Evolutionary conservation across 2,797 vertebrate species (phyloP).

Genomic region (Acipenser ruthenus): DNA sequence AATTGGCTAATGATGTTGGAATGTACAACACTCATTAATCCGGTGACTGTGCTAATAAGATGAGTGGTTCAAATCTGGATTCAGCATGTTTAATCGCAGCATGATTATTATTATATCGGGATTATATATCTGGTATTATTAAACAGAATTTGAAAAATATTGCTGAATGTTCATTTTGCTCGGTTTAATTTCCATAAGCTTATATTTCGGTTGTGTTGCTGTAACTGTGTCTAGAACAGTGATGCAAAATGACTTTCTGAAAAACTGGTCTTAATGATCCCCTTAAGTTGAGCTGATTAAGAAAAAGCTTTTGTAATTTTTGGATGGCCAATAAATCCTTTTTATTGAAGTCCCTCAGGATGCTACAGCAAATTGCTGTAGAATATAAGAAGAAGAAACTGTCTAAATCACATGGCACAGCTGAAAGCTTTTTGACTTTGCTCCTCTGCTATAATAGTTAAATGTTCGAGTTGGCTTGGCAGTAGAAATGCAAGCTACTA

Average conservation of each 20-base stretch:
- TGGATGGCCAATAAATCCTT: neutral
- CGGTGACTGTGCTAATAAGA: conserved; percentile 46
- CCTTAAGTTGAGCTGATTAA: conserved; percentile 1
- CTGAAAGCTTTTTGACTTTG: neutral
- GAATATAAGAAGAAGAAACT: neutral
- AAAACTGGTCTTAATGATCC: neutral
- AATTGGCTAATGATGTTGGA: conserved; percentile 48
- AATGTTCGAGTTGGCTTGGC: neutral
- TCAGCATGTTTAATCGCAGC: conserved; percentile 26
- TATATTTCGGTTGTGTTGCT: too few species aligned
- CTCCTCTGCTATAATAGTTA: neutral
- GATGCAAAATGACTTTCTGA: neutral
- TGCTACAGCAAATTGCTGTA: neutral
- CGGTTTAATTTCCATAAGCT: neutral
- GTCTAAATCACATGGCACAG: neutral
- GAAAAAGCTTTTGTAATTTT: conserved; percentile 1
- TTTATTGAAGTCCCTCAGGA: neutral
- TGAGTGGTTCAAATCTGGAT: conserved; percentile 32
- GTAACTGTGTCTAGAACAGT: neutral
- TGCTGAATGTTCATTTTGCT: neutral
- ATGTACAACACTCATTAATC: conserved; percentile 49
- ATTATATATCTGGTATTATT: neutral
- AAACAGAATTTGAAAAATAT: neutral
- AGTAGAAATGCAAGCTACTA: neutral
- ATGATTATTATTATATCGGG: conserved; percentile 5